Base-by-base conservation (phyloP, 1,140 invertebrate species). In the Oppia nitens region DNA sequence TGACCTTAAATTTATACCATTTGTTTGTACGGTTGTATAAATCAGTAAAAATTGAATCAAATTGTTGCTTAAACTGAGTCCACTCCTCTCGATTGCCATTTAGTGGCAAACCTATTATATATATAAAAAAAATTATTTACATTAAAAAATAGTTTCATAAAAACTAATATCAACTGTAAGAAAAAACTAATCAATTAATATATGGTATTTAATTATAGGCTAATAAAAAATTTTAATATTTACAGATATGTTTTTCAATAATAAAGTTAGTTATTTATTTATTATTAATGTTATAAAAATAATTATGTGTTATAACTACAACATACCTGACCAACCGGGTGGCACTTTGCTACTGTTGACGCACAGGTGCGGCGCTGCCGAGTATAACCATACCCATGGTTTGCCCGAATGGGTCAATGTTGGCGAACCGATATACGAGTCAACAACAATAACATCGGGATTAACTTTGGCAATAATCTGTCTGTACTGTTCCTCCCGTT, bases 61-160 rank as follows among this genome's bases (percentile, higher is more conserved):
- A n/a, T 47, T 25, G 14, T 47, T 55, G 17, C 26, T n/a, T 9
- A 25, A 40, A 55, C 26, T n/a, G 17, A 2, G 12, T 12, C 53
- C 53, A 55, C 26, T 55, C 11, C 12, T n/a, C n/a, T 4, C 20
- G 45, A 47, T 55, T 29, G n/a, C 53, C 53, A 25, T 55, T 55
- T n/a, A 21, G 23, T n/a, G 14, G 45, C 14, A n/a, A 14, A 14
- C 14, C 45, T 47, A n/a, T 14, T 14, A 14, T 14, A n/a, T n/a
- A 14, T n/a, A 14, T 47, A n/a, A 14, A 14, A n/a, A 14, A 47
- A 14, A 14, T 14, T n/a, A 47, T 14, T n/a, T 47, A 14, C 45
- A n/a, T n/a, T n/a, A n/a, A n/a, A n/a, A n/a, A 47, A n/a, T n/a
- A n/a, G 45, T 14, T n/a, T 47, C 45, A 47, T 47, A n/a, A 14